Conservation (phyloP, 1,140 invertebrate species). For the Anastatus disparis region DNA sequence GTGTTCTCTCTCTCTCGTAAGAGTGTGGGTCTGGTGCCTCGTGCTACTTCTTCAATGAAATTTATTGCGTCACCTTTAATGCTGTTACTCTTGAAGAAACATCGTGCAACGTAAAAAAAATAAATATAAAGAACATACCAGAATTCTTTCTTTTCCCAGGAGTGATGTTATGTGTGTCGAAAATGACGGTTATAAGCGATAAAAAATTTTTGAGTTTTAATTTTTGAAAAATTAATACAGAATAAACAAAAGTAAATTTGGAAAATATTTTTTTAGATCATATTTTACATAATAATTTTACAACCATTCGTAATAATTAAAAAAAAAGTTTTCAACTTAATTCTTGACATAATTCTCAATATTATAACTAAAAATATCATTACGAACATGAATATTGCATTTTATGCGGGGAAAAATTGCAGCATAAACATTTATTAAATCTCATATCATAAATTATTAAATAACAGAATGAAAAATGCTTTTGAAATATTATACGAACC, state of each 20-base stretch:
- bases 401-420: neutral
- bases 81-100: conserved; percentile 7
- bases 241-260: no score
- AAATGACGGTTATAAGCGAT: neutral
- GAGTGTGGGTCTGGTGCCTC: conserved; percentile 7
- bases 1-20: conserved; percentile 7
- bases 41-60: conserved; percentile 14
- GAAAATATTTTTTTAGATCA: no score
- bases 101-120: neutral
- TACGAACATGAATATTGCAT: no score
- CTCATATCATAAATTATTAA: neutral
- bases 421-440: conserved; percentile 11
- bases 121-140: neutral
- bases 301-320: no score
- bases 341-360: no score
- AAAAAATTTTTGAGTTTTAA: no score
- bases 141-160: neutral
- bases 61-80: conserved; percentile 28
- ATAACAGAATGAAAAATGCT: conserved; percentile 12
- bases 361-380: no score
- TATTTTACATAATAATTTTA: no score
- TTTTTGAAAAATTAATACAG: no score
- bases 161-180: neutral
- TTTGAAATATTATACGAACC: conserved; percentile 15
- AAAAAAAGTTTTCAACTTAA: no score